Percentiles rank a stretch among this genome's conserved stretches.
These are phyloP conservation scores for Campaea margaritaria DNA, from an alignment of 2,888 invertebrate genomes.

Conservation along the genomic window DNA sequence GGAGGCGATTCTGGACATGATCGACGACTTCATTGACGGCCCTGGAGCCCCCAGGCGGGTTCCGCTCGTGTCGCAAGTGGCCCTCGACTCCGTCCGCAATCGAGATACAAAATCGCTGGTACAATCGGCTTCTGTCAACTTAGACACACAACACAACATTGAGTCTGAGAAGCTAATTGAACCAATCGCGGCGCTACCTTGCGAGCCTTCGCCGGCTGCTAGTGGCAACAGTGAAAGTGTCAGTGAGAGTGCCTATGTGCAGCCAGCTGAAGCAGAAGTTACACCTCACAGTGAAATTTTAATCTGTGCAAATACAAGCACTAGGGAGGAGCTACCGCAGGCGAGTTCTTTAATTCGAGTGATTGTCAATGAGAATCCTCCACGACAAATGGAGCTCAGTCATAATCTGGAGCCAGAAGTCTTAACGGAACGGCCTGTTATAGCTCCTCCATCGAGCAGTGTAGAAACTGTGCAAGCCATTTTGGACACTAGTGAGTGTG, in stretches of 20 bases:
- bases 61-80: conserved; percentile 45
- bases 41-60: conserved; percentile 76
- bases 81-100: conserved; percentile 28
- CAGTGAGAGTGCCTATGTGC: conserved; percentile 34
- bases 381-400: conserved; percentile 24
- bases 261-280: conserved; percentile 40
- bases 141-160: conserved; percentile 4
- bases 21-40: conserved; percentile 81
- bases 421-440: conserved; percentile 29
- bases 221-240: conserved; percentile 54
- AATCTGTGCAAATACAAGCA: conserved; percentile 46
- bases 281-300: conserved; percentile 40
- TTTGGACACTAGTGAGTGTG: conserved; percentile 63
- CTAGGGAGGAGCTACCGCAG: conserved; percentile 47
- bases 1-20: conserved; percentile 82
- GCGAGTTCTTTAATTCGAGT: conserved; percentile 51
- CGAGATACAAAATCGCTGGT: conserved; percentile 1
- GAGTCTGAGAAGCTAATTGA: conserved; percentile 32
- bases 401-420: conserved; percentile 33
- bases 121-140: conserved; percentile 6
- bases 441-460: conserved; percentile 63
- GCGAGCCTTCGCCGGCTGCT: conserved; percentile 43
- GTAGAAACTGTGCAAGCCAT: conserved; percentile 60
- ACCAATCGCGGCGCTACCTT: conserved; percentile 36
- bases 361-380: conserved; percentile 39